Base-by-base conservation (phyloP, 2,888 invertebrate genomes). In the Pseudococcus viburni region DNA sequence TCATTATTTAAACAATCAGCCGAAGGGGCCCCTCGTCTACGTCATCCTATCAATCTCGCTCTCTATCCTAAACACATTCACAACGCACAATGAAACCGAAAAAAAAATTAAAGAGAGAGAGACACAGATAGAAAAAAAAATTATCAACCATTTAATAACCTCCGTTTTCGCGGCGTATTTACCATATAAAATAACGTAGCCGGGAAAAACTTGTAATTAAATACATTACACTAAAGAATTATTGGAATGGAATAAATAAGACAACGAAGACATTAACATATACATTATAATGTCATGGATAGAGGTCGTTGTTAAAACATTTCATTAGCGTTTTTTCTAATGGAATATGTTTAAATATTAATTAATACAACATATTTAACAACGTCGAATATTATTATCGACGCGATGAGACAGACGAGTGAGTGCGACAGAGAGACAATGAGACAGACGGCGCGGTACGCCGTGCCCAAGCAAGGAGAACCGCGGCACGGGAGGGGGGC, bases 281-380 rank as follows among this genome's bases (percentile, higher is more conserved):
- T 88, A 88, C 88, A 88, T 88, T 88, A 88, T 88, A 88, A 88
- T 88, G 88, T 88, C 88, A 88, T 80, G 88, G 88, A 88, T 88
- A 88, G 83, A 88, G 88, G 88, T 88, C 88, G 88, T 88, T 83
- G 80, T 88, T 88, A 88, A 88, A 88, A 88, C 88, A 88, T 88
- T 88, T 88, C 88, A 88, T 88, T 88, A 88, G 88, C 88, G 88
- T 83, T 83, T 59, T 88, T 80, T 88, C 80, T 88, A 88, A 88
- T 88, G 88, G 88, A 88, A 88, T 88, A 88, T 88, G 88, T 88
- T 88, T 88, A 88, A 88, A 88, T 88, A 88, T 88, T 88, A 88
- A 88, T 88, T 88, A 88, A 88, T 88, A 88, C 88, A 88, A 88
- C 88, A 88, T 88, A 88, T 88, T 88, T 88, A 88, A 88, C 88